Evolutionary conservation across 2,888 invertebrate species (phyloP).

Genomic region (Acleris holmiana): DNA sequence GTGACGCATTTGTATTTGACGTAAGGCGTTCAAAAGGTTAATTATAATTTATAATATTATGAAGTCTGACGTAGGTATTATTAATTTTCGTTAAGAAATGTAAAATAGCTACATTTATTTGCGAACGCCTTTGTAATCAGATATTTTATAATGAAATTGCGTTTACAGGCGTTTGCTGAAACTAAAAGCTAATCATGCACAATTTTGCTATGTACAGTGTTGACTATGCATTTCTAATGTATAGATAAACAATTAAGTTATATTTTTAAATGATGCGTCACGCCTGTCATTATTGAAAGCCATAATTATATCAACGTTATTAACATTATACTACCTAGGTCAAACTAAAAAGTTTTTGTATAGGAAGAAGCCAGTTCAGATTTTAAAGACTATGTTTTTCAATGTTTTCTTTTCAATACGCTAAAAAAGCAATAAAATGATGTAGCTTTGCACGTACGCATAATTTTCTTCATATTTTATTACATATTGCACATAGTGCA

Average conservation of each 20-base stretch:
- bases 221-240: slow-evolving; percentile 54
- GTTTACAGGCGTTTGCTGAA: slow-evolving; percentile 46
- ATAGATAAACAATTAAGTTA: slow-evolving; percentile 10
- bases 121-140: slow-evolving; percentile 17
- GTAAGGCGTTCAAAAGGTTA: too few species aligned
- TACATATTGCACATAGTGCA: too few species aligned
- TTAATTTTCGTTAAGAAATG: slow-evolving; percentile 9
- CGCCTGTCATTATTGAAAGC: slow-evolving; percentile 46
- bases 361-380: too few species aligned
- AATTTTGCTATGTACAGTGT: slow-evolving; percentile 62
- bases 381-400: too few species aligned
- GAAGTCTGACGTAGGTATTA: slow-evolving; percentile 35
- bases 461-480: too few species aligned
- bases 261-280: slow-evolving; percentile 13
- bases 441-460: too few species aligned
- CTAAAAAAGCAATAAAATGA: too few species aligned
- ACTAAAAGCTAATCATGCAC: slow-evolving; percentile 58
- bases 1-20: too few species aligned
- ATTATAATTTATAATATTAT: slow-evolving; percentile 47
- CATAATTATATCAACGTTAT: slow-evolving; percentile 46
- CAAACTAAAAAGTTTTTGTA: too few species aligned
- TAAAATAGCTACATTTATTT: slow-evolving; percentile 8
- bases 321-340: slow-evolving; percentile 47
- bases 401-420: too few species aligned
- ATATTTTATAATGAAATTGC: slow-evolving; percentile 37